A percentile compares a stretch with the other conserved stretches of the same genome.
phyloP scores from a whole-genome alignment of 1,140 invertebrate genomes.

The Stegodyphus mimosarum region DNA sequence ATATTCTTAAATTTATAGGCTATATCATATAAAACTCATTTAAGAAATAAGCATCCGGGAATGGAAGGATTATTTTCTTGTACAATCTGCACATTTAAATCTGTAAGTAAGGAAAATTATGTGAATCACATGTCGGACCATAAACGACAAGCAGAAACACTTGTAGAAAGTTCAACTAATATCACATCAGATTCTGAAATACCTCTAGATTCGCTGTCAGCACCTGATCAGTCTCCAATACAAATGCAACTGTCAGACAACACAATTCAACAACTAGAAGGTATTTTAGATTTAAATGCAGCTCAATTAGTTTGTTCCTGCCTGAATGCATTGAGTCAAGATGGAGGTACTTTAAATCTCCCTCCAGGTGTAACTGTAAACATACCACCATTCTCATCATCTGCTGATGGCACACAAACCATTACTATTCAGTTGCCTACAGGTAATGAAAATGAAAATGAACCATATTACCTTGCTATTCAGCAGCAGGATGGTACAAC shows the following conservation, averaged over 20 bases:
- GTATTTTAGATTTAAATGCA: constrained; percentile 71
- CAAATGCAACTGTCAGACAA: constrained; percentile 52
- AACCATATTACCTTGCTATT: constrained; percentile 62
- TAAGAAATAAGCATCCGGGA: constrained; percentile 75
- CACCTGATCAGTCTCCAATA: constrained; percentile 7
- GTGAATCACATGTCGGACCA: constrained; percentile 68
- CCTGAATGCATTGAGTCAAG: constrained; percentile 70
- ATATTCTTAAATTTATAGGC: constrained; percentile 66
- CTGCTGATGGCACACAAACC: constrained; percentile 69
- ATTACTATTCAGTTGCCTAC: constrained; percentile 70
- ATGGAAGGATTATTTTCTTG: constrained; percentile 71
- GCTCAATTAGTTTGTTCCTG: constrained; percentile 73
- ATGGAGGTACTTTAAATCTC: constrained; percentile 65
- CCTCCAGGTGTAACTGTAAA: constrained; percentile 69
- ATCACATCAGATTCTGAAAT: neutral
- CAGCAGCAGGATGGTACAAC: constrained; percentile 63
- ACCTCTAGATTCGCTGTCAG: neutral
- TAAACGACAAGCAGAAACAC: constrained; percentile 68
- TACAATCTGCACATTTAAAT: constrained; percentile 67
- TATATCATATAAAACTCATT: constrained; percentile 76
- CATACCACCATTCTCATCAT: constrained; percentile 64
- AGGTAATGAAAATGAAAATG: constrained; percentile 40
- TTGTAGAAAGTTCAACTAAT: neutral
- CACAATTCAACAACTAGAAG: constrained; percentile 63
- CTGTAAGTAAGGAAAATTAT: constrained; percentile 68